Evolutionary conservation across 2,113 vertebrate species (phyloP).

Genomic region (Aepyceros melampus): DNA sequence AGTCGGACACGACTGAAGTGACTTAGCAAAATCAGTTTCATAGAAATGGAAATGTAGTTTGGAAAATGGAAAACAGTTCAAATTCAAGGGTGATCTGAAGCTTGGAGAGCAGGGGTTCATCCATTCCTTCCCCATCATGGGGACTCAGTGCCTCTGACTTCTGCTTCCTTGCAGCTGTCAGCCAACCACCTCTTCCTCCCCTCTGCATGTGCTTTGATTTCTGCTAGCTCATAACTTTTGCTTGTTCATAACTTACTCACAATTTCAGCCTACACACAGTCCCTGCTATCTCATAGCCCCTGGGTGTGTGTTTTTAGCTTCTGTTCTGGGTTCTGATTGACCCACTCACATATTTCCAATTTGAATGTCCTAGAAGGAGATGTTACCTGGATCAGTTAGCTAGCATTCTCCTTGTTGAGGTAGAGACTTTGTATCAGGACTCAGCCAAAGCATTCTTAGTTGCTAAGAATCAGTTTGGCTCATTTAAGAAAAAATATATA

Average conservation of each 20-base stretch:
- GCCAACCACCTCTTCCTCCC: not conserved
- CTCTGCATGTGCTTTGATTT: not conserved
- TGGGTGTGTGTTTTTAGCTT: not conserved
- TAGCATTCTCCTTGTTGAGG: not conserved
- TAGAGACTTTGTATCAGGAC: not conserved
- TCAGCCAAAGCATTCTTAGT: not conserved
- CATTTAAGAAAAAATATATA: not conserved
- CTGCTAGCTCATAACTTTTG: constrained; percentile 1
- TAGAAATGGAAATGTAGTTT: not conserved
- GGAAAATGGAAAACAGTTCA: not conserved
- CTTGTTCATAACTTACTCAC: constrained; percentile 15
- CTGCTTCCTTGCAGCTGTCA: not conserved
- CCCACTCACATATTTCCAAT: not conserved
- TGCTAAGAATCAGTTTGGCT: not conserved
- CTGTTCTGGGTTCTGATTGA: not conserved
- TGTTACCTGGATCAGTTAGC: not conserved
- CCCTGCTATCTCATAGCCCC: not conserved
- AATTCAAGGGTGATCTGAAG: not conserved
- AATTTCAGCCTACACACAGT: not conserved
- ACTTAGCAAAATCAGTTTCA: not conserved
- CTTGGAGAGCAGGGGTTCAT: not conserved
- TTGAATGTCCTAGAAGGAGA: not conserved
- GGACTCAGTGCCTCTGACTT: not conserved
- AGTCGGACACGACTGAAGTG: too few species aligned
- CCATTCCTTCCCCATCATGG: not conserved